Evolutionary conservation across 2,113 vertebrate species (phyloP).

Genomic region (Lycaon pictus): DNA sequence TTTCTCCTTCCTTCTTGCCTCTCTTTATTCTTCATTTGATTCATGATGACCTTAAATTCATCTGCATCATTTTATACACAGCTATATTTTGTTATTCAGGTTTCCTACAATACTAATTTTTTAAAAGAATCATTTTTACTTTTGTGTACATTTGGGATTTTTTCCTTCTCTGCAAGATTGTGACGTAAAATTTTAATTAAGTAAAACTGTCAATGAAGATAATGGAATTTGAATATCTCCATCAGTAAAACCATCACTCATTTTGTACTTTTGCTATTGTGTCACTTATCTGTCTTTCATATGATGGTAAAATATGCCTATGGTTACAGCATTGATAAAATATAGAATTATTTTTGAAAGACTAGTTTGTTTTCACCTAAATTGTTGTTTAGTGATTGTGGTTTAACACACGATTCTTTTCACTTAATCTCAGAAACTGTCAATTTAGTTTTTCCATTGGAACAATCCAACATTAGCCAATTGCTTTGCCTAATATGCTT

Average conservation of each 20-base stretch:
- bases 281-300: conserved; percentile 47
- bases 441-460: conserved; percentile 85
- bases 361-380: conserved; percentile 77
- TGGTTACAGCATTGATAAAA: conserved; percentile 48
- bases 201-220: conserved; percentile 60
- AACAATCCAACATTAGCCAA: conserved; percentile 87
- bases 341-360: conserved; percentile 70
- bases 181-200: conserved; percentile 67
- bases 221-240: neutral
- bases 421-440: conserved; percentile 83
- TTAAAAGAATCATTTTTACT: conserved; percentile 54
- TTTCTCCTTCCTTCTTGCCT: neutral
- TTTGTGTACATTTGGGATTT: conserved; percentile 41
- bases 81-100: conserved; percentile 18
- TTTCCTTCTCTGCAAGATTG: conserved; percentile 1
- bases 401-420: conserved; percentile 78
- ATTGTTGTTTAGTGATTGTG: conserved; percentile 71
- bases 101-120: conserved; percentile 35
- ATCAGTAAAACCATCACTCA: conserved; percentile 29
- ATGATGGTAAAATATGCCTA: conserved; percentile 43
- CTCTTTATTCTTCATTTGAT: neutral
- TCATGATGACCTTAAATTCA: conserved; percentile 39
- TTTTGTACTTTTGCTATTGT: neutral
- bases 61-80: neutral
- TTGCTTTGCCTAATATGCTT: conserved; percentile 87